Percentiles rank a stretch among this genome's conserved stretches.
These are phyloP conservation scores for Cantharis rustica DNA, from an alignment of 2,888 invertebrate genomes.

Conservation along the genomic window DNA sequence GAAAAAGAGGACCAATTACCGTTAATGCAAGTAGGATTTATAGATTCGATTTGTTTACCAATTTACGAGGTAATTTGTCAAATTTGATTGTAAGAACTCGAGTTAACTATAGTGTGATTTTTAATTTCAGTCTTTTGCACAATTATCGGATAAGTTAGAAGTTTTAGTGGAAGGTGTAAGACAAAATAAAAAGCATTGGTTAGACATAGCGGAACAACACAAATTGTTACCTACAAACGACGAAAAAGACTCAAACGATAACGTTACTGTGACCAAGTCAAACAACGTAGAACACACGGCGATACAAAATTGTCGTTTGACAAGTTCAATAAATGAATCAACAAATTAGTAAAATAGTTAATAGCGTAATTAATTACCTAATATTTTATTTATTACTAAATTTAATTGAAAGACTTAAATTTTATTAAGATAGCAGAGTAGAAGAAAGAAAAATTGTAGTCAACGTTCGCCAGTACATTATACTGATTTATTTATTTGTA, in stretches of 20 bases:
- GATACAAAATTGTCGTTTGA: slow-evolving; percentile 33
- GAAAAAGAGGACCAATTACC: slow-evolving; percentile 93
- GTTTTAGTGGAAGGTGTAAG: slow-evolving; percentile 84
- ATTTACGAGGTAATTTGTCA: slow-evolving; percentile 88
- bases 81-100: not conserved
- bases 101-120: not conserved
- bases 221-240: slow-evolving; percentile 42
- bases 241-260: slow-evolving; percentile 50
- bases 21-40: slow-evolving; percentile 94
- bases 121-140: slow-evolving; percentile 75
- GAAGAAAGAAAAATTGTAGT: slow-evolving; percentile 32
- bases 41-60: slow-evolving; percentile 92
- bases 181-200: slow-evolving; percentile 83
- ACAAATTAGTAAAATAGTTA: slow-evolving; percentile 18
- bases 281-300: slow-evolving; percentile 28
- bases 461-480: slow-evolving; percentile 30
- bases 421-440: slow-evolving; percentile 22
- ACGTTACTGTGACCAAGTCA: slow-evolving; percentile 44
- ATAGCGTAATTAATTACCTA: slow-evolving; percentile 23
- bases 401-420: slow-evolving; percentile 44
- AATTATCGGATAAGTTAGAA: slow-evolving; percentile 76
- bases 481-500: slow-evolving; percentile 26
- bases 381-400: slow-evolving; percentile 46
- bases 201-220: slow-evolving; percentile 67
- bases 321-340: slow-evolving; percentile 26